A percentile compares a stretch with the other conserved stretches of the same genome.
These are phyloP conservation scores for Drosophila biarmipes DNA, from an alignment of 1,140 invertebrate species.

Conservation along the genomic window DNA sequence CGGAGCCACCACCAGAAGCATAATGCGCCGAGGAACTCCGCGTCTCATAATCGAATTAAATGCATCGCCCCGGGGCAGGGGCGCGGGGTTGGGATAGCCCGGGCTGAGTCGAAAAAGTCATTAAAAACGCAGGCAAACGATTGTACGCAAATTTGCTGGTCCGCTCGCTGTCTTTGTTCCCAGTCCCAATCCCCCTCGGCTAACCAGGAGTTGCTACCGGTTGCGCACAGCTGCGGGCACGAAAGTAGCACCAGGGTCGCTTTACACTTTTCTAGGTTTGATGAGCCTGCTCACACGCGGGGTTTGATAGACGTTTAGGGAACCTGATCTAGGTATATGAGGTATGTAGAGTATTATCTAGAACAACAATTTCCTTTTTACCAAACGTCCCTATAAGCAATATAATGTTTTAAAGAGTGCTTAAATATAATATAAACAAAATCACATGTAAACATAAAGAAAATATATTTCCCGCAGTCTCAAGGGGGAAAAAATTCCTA, in stretches of 20 bases:
- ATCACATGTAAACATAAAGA: too few relatives aligned
- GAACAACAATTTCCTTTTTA: too few relatives aligned
- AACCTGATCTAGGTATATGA: too few relatives aligned
- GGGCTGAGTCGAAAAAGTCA: slow-evolving; percentile 64
- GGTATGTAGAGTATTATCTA: too few relatives aligned
- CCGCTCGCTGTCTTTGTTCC: slow-evolving; percentile 40
- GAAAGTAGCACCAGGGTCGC: background rate
- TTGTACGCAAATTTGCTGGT: slow-evolving; percentile 83
- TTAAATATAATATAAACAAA: too few relatives aligned
- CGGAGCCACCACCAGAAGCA: slow-evolving; percentile 21
- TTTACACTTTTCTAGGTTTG: too few relatives aligned
- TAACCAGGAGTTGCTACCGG: slow-evolving; percentile 5
- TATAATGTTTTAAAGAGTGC: too few relatives aligned
- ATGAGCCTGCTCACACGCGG: too few relatives aligned
- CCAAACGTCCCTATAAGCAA: too few relatives aligned
- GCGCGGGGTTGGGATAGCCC: background rate
- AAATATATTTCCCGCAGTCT: too few relatives aligned
- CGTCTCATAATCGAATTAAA: slow-evolving; percentile 82
- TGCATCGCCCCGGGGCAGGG: slow-evolving; percentile 45
- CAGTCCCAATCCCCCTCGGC: background rate
- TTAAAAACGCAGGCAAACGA: slow-evolving; percentile 73
- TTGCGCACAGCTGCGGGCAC: slow-evolving; percentile 3
- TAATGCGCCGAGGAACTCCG: slow-evolving; percentile 24
- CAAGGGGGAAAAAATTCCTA: too few relatives aligned
- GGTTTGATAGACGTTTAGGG: too few relatives aligned